Evolutionary conservation across 1,140 invertebrate species (phyloP), one percentile per base, ranked within the genome.

Genomic region (Nilaparvata lugens): DNA sequence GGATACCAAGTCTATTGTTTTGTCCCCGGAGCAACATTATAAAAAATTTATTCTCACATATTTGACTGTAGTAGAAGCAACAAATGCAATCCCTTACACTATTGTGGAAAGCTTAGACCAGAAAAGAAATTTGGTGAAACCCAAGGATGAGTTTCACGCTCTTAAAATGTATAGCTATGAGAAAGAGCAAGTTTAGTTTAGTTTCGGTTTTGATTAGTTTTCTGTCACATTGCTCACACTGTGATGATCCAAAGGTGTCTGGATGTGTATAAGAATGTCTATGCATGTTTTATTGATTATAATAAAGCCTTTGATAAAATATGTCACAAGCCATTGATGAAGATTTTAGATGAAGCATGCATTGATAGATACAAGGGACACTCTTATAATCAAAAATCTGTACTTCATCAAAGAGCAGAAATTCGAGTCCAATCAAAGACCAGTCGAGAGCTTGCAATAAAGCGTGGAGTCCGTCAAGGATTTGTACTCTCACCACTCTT

Each of bases 401-500:
- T 60, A 52, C 21, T 60, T 35, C 16, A 60, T 52, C 58, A 60
- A 45, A 45, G 13, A 5, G 19, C 19, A 16, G n/a, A 16, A 16
- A 5, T 45, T 3, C 5, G 19, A 19, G n/a, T 16, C 5, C n/a
- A 16, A 4, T 16, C 19, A 19, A 16, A 45, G 13, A 16, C n/a
- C 19, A n/a, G 43, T 16, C 5, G 19, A 45, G 13, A n/a, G 19
- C n/a, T 45, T n/a, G 19, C 4, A 45, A 40, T 62, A 51, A 16
- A 42, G 54, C 14, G 48, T 40, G 48, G 56, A 23, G 31, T 59
- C 53, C 14, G 56, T 18, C 61, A 62, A 42, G 56, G 61, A 14
- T 59, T 56, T 45, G 43, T 43, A 14, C 19, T 63, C 7, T 56
- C 52, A n/a, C n/a, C 43, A 5, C 43, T 19, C 43, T 19, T 19